A percentile compares a stretch with the other conserved stretches of the same genome.
These are phyloP conservation scores for Cheilosia scutellata DNA, from an alignment of 2,888 invertebrate species.

Conservation along the genomic window DNA sequence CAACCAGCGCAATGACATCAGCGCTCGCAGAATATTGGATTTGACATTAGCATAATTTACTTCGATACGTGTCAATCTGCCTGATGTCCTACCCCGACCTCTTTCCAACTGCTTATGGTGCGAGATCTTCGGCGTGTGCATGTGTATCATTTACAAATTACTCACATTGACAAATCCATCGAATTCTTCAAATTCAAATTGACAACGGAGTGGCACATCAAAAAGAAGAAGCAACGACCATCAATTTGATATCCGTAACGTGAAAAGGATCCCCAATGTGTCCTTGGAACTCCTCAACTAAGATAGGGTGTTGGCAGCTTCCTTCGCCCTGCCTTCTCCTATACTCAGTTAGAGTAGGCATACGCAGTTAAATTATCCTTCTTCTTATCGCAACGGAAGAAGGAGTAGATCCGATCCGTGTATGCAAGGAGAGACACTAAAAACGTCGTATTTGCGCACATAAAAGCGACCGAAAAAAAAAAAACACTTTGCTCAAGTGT, in stretches of 20 bases:
- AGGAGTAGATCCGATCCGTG: conserved; percentile 60
- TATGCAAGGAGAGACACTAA: conserved; percentile 52
- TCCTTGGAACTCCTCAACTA: conserved; percentile 33
- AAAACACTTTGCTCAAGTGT: conserved; percentile 50
- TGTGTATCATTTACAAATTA: conserved; percentile 69
- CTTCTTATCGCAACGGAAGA: conserved; percentile 71
- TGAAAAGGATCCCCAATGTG: conserved; percentile 64
- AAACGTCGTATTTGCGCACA: conserved; percentile 57
- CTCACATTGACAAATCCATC: conserved; percentile 75
- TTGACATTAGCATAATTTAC: conserved; percentile 83
- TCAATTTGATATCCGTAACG: conserved; percentile 73
- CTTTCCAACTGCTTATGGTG: background rate
- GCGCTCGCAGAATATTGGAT: conserved; percentile 75
- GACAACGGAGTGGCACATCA: conserved; percentile 71
- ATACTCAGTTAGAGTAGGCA: conserved; percentile 38
- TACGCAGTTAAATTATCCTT: conserved; percentile 64
- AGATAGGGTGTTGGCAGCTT: background rate
- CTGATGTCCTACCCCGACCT: conserved; percentile 26
- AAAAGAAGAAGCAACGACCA: conserved; percentile 51
- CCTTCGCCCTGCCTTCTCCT: too few relatives aligned
- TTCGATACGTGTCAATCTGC: conserved; percentile 77
- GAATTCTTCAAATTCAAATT: conserved; percentile 73
- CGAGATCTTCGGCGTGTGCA: conserved; percentile 38
- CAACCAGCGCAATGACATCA: conserved; percentile 66
- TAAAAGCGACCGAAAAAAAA: conserved; percentile 38